Evolutionary conservation across 2,113 vertebrate species (phyloP).

Genomic region (Upupa epops): DNA sequence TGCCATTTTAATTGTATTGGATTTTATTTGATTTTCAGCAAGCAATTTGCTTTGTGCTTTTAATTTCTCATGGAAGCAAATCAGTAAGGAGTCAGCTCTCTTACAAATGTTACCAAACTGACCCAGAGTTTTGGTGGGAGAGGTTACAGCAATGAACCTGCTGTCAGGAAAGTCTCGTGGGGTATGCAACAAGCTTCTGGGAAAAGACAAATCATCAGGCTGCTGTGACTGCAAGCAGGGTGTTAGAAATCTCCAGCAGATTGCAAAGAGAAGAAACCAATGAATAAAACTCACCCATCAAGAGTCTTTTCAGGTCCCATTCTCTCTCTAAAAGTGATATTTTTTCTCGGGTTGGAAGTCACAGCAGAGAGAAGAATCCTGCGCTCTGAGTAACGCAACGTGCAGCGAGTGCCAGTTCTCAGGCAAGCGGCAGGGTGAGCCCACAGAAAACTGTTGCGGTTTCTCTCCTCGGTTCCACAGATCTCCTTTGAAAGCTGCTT

Average conservation of each 20-base stretch:
- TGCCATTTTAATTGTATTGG: slow-evolving; percentile 74
- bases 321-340: slow-evolving; percentile 29
- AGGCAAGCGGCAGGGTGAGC: slow-evolving; percentile 13
- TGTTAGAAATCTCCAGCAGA: slow-evolving; percentile 49
- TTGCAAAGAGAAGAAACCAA: slow-evolving; percentile 47
- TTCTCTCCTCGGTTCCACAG: slow-evolving; percentile 23
- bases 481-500: slow-evolving; percentile 41
- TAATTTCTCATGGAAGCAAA: slow-evolving; percentile 33
- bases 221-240: slow-evolving; percentile 40
- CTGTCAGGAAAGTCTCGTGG: slow-evolving; percentile 1
- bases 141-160: slow-evolving; percentile 43
- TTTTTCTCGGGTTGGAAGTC: slow-evolving; percentile 16
- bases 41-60: neutral
- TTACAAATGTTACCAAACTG: neutral
- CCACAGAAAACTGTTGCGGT: neutral
- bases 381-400: slow-evolving; percentile 33
- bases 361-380: slow-evolving; percentile 21
- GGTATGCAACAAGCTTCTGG: slow-evolving; percentile 62
- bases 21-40: slow-evolving; percentile 5
- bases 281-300: slow-evolving; percentile 69
- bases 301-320: slow-evolving; percentile 47
- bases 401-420: slow-evolving; percentile 50
- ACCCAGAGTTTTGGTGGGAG: neutral
- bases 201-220: slow-evolving; percentile 53
- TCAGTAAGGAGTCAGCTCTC: neutral